Evolutionary conservation across 2,113 vertebrate species (phyloP).

Genomic region (Camarhynchus parvulus): DNA sequence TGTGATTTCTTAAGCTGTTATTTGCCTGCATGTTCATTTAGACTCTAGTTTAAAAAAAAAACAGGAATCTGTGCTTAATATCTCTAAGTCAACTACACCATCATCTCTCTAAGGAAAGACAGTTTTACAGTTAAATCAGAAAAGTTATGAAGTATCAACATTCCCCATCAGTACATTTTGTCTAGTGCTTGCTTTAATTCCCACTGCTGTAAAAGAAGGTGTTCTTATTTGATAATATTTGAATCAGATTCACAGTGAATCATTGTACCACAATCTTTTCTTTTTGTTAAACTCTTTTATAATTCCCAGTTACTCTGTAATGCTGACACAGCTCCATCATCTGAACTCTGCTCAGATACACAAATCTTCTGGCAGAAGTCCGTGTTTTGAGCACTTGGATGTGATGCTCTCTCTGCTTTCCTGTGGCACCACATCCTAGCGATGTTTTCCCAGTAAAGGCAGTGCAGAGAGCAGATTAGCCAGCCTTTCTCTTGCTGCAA

Average conservation of each 20-base stretch:
- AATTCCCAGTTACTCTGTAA: neutral
- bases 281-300: neutral
- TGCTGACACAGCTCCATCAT: neutral
- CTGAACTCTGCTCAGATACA: neutral
- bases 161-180: neutral
- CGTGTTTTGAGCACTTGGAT: rapidly evolving
- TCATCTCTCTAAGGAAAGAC: neutral
- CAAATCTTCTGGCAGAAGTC: neutral
- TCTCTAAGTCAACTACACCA: neutral
- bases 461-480: neutral
- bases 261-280: neutral
- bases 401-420: neutral
- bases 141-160: neutral
- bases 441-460: neutral
- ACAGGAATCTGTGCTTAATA: neutral
- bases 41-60: neutral
- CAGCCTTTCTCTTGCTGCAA: neutral
- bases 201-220: neutral
- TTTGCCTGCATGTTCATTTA: neutral
- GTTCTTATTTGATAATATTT: neutral
- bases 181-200: neutral
- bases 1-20: neutral
- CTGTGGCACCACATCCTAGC: neutral
- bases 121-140: neutral
- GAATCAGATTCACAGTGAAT: neutral